Evolutionary conservation across 2,888 invertebrate species (phyloP).

Genomic region (Euproctis similis): DNA sequence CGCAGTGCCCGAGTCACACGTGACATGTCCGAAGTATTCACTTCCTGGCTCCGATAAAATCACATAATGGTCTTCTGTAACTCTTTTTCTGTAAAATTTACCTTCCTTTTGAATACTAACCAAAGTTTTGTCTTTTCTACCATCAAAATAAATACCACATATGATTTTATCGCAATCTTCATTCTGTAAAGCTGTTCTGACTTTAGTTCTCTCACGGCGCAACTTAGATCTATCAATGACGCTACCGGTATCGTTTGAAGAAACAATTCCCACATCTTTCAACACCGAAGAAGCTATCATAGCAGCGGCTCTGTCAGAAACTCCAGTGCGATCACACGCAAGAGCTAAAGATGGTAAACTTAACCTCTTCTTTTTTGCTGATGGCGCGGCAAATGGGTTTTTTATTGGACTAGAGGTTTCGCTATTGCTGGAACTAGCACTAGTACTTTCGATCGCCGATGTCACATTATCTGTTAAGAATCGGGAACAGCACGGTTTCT

Average conservation of each 20-base stretch:
- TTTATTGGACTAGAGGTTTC: constrained; percentile 3
- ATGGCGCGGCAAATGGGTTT: constrained; percentile 1
- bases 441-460: constrained; percentile 2
- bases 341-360: constrained; percentile 11
- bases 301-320: constrained; percentile 9
- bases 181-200: constrained; percentile 5
- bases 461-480: constrained; percentile 3
- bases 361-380: constrained; percentile 5
- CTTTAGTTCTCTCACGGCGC: constrained; percentile 5
- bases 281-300: constrained; percentile 6
- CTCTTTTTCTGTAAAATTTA: neutral
- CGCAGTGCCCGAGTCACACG: too few relatives aligned
- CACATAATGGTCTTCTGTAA: constrained; percentile 1
- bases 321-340: constrained; percentile 11
- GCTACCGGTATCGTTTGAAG: constrained; percentile 6
- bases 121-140: constrained; percentile 4
- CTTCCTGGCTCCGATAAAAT: constrained; percentile 1
- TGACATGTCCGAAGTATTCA: too few relatives aligned
- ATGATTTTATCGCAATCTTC: constrained; percentile 1
- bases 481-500: constrained; percentile 6
- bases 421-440: constrained; percentile 1
- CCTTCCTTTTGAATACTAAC: neutral
- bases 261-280: constrained; percentile 10
- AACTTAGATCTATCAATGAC: constrained; percentile 10
- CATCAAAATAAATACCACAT: constrained; percentile 6